Base-by-base conservation (phyloP, 1,140 invertebrate genomes). In the Dreissena polymorpha region DNA sequence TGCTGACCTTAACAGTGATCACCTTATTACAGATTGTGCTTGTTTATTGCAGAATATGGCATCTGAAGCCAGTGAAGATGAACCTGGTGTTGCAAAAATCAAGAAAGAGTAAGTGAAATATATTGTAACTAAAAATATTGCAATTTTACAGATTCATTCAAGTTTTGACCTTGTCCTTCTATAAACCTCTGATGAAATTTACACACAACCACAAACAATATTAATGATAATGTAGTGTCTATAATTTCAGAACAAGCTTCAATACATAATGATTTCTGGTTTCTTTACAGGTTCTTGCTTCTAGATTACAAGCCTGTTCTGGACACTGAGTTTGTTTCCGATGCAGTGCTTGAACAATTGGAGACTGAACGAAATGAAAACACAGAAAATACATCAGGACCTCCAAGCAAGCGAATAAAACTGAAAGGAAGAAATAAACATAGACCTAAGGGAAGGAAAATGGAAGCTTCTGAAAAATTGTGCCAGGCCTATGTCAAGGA, bases 401-500 rank as follows among this genome's bases (percentile, higher is more conserved):
- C 89, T 16, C 87, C 86, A 23, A 63, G 29, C 2, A 92, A 91
- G 73, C 90, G 88, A 39, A 82, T 87, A 6, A 91, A 90, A 76
- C 73, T 92, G 14, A 93, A 90, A 85, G 96, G 96, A 23, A 95
- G 96, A 92, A 96, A 97, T 90, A 96, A 96, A 93, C 93, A 95
- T 27, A 93, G 96, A 87, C 95, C 96, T 18, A 94, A 94, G 51
- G 95, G 95, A 0, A 95, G 94, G 86, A 95, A 94, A 87, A 92
- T 94, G 2, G 87, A 94, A 10, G 93, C 93, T 65, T 93, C 95
- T 84, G 88, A 92, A 67, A 95, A 95, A 88, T 91, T 97, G 7
- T 97, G 96, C 89, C 94, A 95, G 0, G 94, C 94, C 88, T 94
- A 96, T 79, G 89, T 95, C 76, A 90, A 91, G 5, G 91, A 93